phyloP scores from a whole-genome alignment of 2,113 vertebrate species.

The Saguinus midas region DNA sequence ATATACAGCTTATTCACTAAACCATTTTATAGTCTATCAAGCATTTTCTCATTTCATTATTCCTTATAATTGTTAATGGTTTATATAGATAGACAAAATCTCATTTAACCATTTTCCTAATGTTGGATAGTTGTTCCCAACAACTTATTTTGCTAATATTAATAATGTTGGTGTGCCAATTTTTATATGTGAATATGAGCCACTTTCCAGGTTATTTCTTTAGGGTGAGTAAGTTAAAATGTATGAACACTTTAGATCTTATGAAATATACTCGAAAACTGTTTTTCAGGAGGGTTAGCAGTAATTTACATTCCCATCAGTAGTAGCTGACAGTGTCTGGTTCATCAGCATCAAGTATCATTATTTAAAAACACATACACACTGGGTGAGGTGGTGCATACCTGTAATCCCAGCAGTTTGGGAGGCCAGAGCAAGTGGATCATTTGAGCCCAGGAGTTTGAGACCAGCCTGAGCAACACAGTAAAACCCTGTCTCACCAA shows the following conservation, averaged over 20 bases:
- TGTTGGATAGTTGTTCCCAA: not conserved
- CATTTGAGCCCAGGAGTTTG: no score
- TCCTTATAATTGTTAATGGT: not conserved
- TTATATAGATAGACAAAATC: not conserved
- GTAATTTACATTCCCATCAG: not conserved
- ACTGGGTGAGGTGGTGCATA: no score
- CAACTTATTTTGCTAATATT: conserved; percentile 30
- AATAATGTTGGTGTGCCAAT: not conserved
- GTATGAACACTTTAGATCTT: not conserved
- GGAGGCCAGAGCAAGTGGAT: no score
- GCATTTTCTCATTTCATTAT: conserved; percentile 1
- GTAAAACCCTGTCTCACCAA: no score
- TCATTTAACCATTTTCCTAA: conserved; percentile 35
- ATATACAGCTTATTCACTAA: not conserved
- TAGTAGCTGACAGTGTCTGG: not conserved
- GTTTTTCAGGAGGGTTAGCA: not conserved
- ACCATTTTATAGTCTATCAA: not conserved
- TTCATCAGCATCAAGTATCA: not conserved
- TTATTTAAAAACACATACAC: not conserved
- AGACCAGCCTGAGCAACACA: no score
- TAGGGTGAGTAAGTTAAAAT: not conserved
- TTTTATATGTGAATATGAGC: not conserved
- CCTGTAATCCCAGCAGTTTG: no score
- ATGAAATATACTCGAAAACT: not conserved
- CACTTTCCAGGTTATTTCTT: conserved; percentile 21